Evolutionary conservation across 2,888 invertebrate genomes (phyloP).

Genomic region (Halictus ligatus): DNA sequence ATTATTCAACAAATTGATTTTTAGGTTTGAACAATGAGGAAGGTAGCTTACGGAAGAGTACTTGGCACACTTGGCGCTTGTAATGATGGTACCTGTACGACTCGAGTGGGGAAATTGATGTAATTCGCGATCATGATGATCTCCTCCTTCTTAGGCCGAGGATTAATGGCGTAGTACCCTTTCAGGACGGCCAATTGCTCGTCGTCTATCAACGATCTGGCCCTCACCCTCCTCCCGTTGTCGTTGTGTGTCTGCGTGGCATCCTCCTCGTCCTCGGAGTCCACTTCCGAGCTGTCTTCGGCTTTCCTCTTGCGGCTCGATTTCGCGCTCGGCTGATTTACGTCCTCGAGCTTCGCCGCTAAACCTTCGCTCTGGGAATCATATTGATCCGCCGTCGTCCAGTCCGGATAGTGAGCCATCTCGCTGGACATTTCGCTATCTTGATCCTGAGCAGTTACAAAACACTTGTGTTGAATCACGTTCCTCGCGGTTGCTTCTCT

Average conservation of each 20-base stretch:
- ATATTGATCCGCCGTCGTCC: constrained; percentile 79
- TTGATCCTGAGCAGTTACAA: constrained; percentile 87
- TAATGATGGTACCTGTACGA: constrained; percentile 77
- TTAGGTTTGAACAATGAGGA: no score
- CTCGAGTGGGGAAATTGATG: constrained; percentile 86
- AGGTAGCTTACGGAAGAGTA: no score
- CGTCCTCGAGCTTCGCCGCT: constrained; percentile 91
- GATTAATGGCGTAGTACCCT: constrained; percentile 95
- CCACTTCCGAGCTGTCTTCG: constrained; percentile 62
- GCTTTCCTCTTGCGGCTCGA: constrained; percentile 71
- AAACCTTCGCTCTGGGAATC: constrained; percentile 89
- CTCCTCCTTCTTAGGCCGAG: constrained; percentile 97
- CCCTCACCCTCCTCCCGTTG: constrained; percentile 91
- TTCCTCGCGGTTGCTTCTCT: not conserved
- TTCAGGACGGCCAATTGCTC: constrained; percentile 96
- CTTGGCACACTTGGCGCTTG: no score
- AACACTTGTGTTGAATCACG: not conserved
- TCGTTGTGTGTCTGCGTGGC: constrained; percentile 61
- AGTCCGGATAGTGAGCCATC: constrained; percentile 79
- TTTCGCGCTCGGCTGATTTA: constrained; percentile 78
- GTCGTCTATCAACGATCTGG: constrained; percentile 96
- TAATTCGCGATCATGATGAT: constrained; percentile 94
- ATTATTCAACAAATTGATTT: no score
- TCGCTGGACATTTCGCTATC: constrained; percentile 86
- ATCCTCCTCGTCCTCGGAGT: constrained; percentile 85